These are phyloP conservation scores for Coendou prehensilis DNA, from an alignment of 2,797 vertebrate genomes.

Conservation along the genomic window DNA sequence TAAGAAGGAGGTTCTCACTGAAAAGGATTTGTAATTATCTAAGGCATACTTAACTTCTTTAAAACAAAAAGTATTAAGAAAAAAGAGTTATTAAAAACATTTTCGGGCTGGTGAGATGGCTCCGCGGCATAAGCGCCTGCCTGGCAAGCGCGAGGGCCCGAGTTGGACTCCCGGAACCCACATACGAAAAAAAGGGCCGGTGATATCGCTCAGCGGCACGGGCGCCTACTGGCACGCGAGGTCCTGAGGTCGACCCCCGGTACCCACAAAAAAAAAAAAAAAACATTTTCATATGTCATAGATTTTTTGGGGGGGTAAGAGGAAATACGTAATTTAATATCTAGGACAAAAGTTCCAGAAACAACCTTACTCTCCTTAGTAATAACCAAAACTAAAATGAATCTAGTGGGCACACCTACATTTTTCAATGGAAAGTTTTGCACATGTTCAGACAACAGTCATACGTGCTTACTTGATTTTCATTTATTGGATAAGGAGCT, in stretches of 20 bases:
- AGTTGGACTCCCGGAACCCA: no score
- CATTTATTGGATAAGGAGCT: neutral
- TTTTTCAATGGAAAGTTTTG: neutral
- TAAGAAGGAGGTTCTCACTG: neutral
- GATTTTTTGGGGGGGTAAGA: neutral
- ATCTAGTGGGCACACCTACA: accelerated
- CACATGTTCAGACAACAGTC: neutral
- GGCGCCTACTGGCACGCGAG: no score
- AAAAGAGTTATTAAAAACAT: neutral
- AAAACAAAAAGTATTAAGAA: neutral
- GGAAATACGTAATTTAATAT: neutral
- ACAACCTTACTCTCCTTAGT: neutral
- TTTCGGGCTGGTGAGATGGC: neutral
- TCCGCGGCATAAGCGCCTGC: no score
- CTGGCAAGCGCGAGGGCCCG: no score
- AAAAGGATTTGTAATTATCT: neutral
- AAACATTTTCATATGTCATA: neutral
- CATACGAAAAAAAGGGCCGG: no score
- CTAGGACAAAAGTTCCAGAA: neutral
- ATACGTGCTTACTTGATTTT: neutral
- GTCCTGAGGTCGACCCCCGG: no score
- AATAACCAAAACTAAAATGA: neutral
- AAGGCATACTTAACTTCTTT: neutral
- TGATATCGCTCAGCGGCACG: no score
- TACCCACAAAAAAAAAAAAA: no score